Percentiles rank a stretch among this genome's conserved stretches.
phyloP scores from a whole-genome alignment of 2,888 invertebrate species.

The Unio pictorum region DNA sequence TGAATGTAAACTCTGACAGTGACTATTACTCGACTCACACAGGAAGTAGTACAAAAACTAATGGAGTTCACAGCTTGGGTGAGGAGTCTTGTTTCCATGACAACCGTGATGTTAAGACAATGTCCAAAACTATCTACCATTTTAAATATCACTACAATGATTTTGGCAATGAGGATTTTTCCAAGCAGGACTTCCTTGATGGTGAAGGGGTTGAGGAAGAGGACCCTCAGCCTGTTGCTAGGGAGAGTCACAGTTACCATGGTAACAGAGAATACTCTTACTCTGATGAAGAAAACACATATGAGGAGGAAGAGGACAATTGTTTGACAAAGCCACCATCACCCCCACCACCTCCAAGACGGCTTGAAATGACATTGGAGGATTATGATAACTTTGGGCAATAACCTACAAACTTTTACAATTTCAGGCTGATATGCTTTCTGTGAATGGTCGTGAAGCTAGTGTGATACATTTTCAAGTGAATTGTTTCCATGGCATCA shows the following conservation, averaged over 20 bases:
- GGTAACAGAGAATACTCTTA: conserved; percentile 4
- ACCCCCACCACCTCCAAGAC: conserved; percentile 37
- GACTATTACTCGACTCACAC: conserved; percentile 57
- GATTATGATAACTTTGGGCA: conserved; percentile 6
- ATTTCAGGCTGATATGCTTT: no score
- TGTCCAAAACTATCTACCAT: conserved; percentile 12
- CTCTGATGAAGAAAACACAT: conserved; percentile 30
- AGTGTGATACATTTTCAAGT: no score
- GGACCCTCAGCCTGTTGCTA: not conserved
- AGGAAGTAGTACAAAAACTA: conserved; percentile 40
- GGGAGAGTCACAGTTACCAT: conserved; percentile 11
- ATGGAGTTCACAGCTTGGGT: conserved; percentile 5
- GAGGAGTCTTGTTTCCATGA: not conserved
- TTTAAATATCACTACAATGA: conserved; percentile 35
- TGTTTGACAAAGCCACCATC: conserved; percentile 30
- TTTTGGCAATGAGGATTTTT: conserved; percentile 16
- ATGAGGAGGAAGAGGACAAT: conserved; percentile 29
- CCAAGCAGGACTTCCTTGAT: conserved; percentile 21
- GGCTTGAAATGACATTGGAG: conserved; percentile 17
- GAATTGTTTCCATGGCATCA: no score
- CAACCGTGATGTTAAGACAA: conserved; percentile 6
- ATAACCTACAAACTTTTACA: no score
- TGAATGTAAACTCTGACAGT: conserved; percentile 43
- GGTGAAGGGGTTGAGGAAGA: conserved; percentile 4
- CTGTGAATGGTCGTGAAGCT: no score